phyloP scores from a whole-genome alignment of 2,797 vertebrate genomes.

The Anabacerthia variegaticeps region DNA sequence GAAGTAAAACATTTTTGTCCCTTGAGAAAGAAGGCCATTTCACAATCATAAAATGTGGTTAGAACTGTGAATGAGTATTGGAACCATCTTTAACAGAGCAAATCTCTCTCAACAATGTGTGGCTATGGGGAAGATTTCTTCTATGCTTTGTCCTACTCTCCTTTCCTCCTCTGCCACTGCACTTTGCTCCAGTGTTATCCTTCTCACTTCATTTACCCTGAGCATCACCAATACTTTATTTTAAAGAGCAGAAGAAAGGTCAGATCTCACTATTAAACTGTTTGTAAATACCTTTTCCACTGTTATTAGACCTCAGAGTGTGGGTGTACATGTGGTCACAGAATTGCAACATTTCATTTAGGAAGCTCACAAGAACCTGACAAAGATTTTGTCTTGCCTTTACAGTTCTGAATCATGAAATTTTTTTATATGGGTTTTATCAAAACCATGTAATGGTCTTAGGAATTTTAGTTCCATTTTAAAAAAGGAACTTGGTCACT shows the following conservation, averaged over 20 bases:
- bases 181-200: not conserved
- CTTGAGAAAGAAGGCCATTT: not conserved
- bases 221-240: not conserved
- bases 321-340: constrained; percentile 64
- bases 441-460: not conserved
- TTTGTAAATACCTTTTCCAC: not conserved
- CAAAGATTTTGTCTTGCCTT: not conserved
- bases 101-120: not conserved
- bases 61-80: not conserved
- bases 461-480: not conserved
- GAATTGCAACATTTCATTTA: not conserved
- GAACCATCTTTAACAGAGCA: not conserved
- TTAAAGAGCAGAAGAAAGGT: not conserved
- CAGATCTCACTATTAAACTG: not conserved
- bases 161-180: not conserved
- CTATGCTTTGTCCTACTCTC: not conserved
- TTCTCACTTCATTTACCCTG: not conserved
- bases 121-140: not conserved
- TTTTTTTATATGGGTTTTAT: not conserved
- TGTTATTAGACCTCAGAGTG: not conserved
- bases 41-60: not conserved
- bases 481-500: not conserved
- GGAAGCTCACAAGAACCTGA: not conserved
- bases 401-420: not conserved
- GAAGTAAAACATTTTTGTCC: not conserved